These are phyloP conservation scores for Burhinus bistriatus DNA, from an alignment of 2,113 vertebrate species.

Conservation along the genomic window DNA sequence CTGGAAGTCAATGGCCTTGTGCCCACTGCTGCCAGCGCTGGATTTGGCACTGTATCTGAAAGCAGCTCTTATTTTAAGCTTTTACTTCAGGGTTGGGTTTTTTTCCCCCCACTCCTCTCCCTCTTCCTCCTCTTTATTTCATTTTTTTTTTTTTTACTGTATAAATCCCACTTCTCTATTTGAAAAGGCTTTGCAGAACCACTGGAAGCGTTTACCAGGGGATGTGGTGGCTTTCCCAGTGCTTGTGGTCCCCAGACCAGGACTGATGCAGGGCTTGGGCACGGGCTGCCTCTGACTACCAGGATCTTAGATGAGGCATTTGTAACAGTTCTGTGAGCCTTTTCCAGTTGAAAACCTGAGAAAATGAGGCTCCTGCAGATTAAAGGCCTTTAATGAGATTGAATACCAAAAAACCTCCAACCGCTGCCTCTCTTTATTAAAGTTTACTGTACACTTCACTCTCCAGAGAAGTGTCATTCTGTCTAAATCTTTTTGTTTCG, in stretches of 20 bases:
- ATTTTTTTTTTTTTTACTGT: background rate
- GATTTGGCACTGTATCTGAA: conserved; percentile 24
- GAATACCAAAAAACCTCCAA: background rate
- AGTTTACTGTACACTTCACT: background rate
- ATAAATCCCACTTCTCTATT: background rate
- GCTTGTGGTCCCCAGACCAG: background rate
- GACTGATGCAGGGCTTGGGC: background rate
- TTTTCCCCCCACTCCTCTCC: background rate
- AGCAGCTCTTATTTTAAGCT: conserved; percentile 47
- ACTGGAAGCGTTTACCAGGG: background rate
- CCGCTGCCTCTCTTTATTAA: background rate
- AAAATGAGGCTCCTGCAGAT: background rate
- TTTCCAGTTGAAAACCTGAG: background rate
- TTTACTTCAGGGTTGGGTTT: background rate
- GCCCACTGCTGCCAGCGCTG: conserved; percentile 37
- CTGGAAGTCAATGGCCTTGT: conserved; percentile 33
- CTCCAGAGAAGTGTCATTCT: background rate
- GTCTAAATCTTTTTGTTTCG: background rate
- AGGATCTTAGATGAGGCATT: background rate
- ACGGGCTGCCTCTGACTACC: background rate
- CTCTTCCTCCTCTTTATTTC: background rate
- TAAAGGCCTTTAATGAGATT: background rate
- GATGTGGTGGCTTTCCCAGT: background rate
- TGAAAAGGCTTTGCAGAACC: background rate
- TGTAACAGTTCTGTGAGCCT: background rate